Base-by-base conservation (phyloP, 2,797 vertebrate species). In the Synaphobranchus kaupii region DNA sequence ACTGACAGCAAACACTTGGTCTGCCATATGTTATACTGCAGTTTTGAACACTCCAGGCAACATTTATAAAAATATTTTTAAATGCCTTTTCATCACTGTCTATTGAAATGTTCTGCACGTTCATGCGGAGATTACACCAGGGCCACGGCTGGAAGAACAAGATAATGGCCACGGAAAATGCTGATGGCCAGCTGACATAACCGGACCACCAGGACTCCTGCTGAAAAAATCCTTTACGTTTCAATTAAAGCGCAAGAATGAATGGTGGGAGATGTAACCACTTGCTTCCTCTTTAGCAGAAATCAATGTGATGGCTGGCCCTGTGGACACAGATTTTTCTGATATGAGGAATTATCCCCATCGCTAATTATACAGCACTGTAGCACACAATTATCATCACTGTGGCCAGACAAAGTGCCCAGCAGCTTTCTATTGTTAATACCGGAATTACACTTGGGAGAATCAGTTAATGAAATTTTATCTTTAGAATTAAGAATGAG, bases 321-420 rank as follows among this genome's bases (percentile, higher is more conserved):
- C 92, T 87, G 90, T 90, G 86, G 91, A 89, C 90, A 90, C 87
- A 90, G 91, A 92, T 93, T 84, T 39, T 89, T 82, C 91, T 86
- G 86, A 93, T 92, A 92, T 89, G 86, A 91, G 89, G 93, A 92
- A 66, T n/a, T 66, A 25, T n/a, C 60, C 22, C 60, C 66, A 60
- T 88, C 88, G 90, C 90, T 93, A 94, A 94, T 94, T 94, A 89
- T 91, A 93, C 90, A 93, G 89, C 88, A 88, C 84, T 89, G 89
- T 89, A 90, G 90, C 91, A 91, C 91, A 87, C 89, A 93, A 93
- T 94, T 93, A 94, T 91, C 86, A 89, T 84, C 71, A 1, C 76
- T 12, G 90, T 93, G 90, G 91, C 92, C 86, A 17, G 63, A 86
- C 87, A 89, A 92, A 93, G 82, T 89, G 71, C 85, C 48, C 82